Conservation (phyloP, 1,140 invertebrate species). For the Atta colombica region DNA sequence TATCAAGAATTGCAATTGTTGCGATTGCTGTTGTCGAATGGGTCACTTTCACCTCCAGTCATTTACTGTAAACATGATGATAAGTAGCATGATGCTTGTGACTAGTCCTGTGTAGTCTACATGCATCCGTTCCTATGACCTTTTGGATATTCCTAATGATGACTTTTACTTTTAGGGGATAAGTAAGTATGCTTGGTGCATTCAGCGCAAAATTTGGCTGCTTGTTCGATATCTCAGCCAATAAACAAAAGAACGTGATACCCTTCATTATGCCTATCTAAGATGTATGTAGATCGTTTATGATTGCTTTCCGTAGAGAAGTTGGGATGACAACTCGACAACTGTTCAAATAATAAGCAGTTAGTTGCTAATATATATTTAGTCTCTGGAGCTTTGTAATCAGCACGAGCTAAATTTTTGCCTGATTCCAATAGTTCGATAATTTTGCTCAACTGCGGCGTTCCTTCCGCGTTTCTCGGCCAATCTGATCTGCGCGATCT, state of each 20-base stretch:
- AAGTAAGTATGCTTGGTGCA: neutral
- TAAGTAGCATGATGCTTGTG: too few relatives aligned
- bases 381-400: conserved; percentile 48
- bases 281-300: neutral
- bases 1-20: too few relatives aligned
- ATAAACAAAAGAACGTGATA: conserved; percentile 4
- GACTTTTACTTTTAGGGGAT: too few relatives aligned
- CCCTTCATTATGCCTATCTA: conserved; percentile 14
- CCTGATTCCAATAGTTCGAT: conserved; percentile 60
- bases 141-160: too few relatives aligned
- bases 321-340: conserved; percentile 75
- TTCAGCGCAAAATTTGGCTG: neutral
- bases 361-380: conserved; percentile 65
- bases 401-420: conserved; percentile 8
- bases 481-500: conserved; percentile 16
- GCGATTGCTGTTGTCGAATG: too few relatives aligned
- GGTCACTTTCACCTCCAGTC: too few relatives aligned
- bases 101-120: too few relatives aligned
- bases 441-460: conserved; percentile 51
- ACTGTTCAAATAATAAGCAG: conserved; percentile 69
- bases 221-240: conserved; percentile 19
- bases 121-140: too few relatives aligned
- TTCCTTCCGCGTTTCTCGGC: conserved; percentile 60
- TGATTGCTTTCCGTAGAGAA: neutral
- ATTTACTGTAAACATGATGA: too few relatives aligned